Percentiles rank a stretch among this genome's conserved stretches.
Conservation (phyloP, 2,797 vertebrate genomes). For the Peromyscus attwateri region DNA sequence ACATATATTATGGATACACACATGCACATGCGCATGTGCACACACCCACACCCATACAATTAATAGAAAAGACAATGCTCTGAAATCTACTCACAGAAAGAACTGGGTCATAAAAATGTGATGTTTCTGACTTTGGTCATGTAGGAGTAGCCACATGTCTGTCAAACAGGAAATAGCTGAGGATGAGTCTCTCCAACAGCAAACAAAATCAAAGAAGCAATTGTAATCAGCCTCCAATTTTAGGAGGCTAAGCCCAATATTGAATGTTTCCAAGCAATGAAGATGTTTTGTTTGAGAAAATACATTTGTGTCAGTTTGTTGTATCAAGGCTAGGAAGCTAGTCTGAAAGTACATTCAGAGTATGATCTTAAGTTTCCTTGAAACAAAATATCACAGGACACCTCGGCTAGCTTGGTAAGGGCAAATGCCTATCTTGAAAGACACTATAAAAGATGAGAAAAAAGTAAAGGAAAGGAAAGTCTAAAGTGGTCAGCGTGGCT, state of each 20-base stretch:
- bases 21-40: neutral
- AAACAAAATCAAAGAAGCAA: neutral
- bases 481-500: neutral
- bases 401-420: neutral
- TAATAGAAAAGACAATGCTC: neutral
- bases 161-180: neutral
- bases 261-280: neutral
- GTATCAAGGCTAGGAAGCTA: neutral
- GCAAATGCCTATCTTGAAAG: conserved; percentile 23
- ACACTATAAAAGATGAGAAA: neutral
- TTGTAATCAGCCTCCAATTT: neutral
- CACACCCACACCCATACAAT: neutral
- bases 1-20: neutral
- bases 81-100: neutral
- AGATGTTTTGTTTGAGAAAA: neutral
- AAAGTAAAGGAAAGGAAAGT: neutral
- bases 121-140: neutral
- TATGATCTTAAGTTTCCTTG: neutral
- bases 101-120: neutral
- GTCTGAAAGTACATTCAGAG: neutral
- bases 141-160: neutral
- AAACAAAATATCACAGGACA: conserved; percentile 27
- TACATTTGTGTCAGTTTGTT: neutral
- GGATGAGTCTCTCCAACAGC: neutral
- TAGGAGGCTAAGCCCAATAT: neutral